Conservation (phyloP, 2,113 vertebrate species). For the Epinephelus moara region DNA sequence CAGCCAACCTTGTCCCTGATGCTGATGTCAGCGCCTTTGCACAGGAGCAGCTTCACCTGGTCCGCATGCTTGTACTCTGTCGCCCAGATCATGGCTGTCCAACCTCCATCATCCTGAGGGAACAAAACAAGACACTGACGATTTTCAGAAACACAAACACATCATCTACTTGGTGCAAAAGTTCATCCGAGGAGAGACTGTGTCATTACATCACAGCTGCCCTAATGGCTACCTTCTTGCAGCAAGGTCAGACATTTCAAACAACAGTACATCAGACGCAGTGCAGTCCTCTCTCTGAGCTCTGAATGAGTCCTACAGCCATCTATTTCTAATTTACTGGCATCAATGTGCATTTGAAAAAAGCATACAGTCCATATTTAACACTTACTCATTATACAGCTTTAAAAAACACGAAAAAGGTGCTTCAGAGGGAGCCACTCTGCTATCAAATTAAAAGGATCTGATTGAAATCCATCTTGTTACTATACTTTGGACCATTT, state of each 20-base stretch:
- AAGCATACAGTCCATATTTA: not conserved
- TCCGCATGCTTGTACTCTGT: constrained; percentile 97
- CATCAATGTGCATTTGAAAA: not conserved
- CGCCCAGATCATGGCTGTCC: constrained; percentile 99
- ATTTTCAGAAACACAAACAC: no score
- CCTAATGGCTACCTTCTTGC: not conserved
- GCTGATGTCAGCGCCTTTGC: constrained; percentile 94
- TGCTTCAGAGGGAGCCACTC: not conserved
- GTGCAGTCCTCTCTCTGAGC: not conserved
- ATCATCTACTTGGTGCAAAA: not conserved
- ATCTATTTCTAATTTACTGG: not conserved
- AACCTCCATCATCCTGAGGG: constrained; percentile 94
- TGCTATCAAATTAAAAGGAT: not conserved
- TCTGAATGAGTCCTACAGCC: not conserved
- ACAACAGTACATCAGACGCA: not conserved
- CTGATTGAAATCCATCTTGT: no score
- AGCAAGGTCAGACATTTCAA: constrained; percentile 37
- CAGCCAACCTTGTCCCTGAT: constrained; percentile 93
- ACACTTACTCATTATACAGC: not conserved
- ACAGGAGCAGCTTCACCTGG: constrained; percentile 93
- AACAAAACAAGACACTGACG: no score
- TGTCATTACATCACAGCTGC: not conserved
- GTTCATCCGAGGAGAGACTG: not conserved
- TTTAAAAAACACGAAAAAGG: not conserved
- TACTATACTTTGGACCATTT: no score